Percentiles rank a stretch among this genome's conserved stretches.
Conservation (phyloP, 2,888 invertebrate genomes). For the Germaria angustata region DNA sequence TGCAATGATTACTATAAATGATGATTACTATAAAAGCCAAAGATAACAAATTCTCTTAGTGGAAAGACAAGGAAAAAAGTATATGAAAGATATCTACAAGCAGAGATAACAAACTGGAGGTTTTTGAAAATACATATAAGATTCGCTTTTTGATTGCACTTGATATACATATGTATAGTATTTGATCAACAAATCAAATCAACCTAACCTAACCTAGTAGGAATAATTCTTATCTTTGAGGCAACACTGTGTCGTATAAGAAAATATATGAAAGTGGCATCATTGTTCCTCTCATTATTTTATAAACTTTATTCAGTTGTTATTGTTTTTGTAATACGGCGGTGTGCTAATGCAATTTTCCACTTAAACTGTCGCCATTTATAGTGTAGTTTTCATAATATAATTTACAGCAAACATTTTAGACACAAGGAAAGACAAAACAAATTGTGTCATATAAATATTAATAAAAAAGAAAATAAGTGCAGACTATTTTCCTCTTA, state of each 20-base stretch:
- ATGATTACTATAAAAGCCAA: conserved; percentile 36
- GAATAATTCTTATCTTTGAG: too few relatives aligned
- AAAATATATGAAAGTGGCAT: neutral
- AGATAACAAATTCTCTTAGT: conserved; percentile 30
- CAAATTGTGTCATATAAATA: conserved; percentile 49
- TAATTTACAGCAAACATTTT: conserved; percentile 60
- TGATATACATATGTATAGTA: too few relatives aligned
- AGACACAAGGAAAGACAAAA: conserved; percentile 32
- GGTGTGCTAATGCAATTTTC: conserved; percentile 68
- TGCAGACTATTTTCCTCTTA: neutral
- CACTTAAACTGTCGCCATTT: conserved; percentile 69
- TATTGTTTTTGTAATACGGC: conserved; percentile 30
- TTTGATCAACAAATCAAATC: too few relatives aligned
- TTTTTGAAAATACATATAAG: conserved; percentile 7
- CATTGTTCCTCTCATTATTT: neutral
- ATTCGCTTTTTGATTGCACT: too few relatives aligned
- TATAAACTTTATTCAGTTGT: neutral
- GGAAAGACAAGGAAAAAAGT: conserved; percentile 5
- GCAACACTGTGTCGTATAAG: neutral
- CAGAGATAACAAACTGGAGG: neutral
- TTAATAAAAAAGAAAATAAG: conserved; percentile 28
- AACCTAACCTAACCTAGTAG: too few relatives aligned
- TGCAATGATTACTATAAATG: conserved; percentile 42
- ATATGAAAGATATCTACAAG: conserved; percentile 30
- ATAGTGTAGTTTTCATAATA: conserved; percentile 62